Percentiles rank a stretch among this genome's conserved stretches.
Conservation (phyloP, 2,888 invertebrate genomes). For the Embidobia sp. region DNA sequence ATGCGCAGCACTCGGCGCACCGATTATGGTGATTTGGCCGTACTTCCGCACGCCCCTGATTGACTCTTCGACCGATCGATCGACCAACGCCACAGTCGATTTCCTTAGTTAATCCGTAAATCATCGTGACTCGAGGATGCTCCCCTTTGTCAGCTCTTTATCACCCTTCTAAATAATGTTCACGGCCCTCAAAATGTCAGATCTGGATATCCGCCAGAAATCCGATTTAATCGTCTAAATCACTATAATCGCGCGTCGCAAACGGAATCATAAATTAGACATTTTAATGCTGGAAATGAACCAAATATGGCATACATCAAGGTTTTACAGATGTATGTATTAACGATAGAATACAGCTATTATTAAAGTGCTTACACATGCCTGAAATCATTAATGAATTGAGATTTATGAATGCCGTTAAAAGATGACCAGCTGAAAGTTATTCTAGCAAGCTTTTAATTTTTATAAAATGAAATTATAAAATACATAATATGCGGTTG, state of each 20-base stretch:
- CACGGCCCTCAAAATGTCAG: slow-evolving; percentile 17
- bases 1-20: slow-evolving; percentile 14
- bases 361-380: no score
- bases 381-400: no score
- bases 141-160: slow-evolving; percentile 39
- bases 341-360: no score
- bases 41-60: slow-evolving; percentile 59
- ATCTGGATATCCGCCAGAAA: slow-evolving; percentile 45
- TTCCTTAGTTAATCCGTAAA: slow-evolving; percentile 53
- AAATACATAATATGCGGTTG: no score
- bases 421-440: no score
- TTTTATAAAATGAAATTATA: no score
- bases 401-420: no score
- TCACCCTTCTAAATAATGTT: slow-evolving; percentile 45
- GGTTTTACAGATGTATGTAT: slow-evolving; percentile 7
- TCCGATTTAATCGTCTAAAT: slow-evolving; percentile 44
- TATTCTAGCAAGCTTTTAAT: no score
- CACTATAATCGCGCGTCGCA: slow-evolving; percentile 17
- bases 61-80: slow-evolving; percentile 46
- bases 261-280: no score
- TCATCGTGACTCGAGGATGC: slow-evolving; percentile 42
- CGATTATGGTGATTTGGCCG: slow-evolving; percentile 56
- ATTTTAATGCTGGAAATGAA: background rate
- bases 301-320: background rate
- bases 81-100: slow-evolving; percentile 31